These are phyloP conservation scores for Glaucopsyche alexis DNA, from an alignment of 2,888 invertebrate species.

Conservation along the genomic window DNA sequence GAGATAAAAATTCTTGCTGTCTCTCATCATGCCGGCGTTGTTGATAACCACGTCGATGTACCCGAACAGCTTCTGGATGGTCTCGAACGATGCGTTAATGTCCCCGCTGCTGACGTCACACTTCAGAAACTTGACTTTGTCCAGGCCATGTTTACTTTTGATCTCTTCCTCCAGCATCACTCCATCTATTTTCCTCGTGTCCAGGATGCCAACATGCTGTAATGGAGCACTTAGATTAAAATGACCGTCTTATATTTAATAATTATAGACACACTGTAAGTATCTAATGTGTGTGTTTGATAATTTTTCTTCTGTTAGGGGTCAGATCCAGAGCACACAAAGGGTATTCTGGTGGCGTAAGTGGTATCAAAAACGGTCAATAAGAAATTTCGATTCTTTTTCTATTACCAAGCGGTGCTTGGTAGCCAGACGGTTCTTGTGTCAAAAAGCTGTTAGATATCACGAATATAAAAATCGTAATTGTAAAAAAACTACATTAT, in stretches of 20 bases:
- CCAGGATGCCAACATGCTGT: constrained; percentile 56
- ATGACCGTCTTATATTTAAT: background rate
- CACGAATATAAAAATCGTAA: too few relatives aligned
- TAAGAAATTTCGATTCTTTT: too few relatives aligned
- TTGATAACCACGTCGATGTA: constrained; percentile 64
- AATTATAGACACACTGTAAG: too few relatives aligned
- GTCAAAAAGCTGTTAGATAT: too few relatives aligned
- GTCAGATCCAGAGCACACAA: too few relatives aligned
- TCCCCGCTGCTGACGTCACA: constrained; percentile 52
- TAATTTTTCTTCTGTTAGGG: too few relatives aligned
- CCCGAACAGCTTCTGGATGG: constrained; percentile 48
- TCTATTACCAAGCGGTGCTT: too few relatives aligned
- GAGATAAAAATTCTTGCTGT: constrained; percentile 52
- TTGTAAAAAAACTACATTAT: background rate
- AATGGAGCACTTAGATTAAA: constrained; percentile 35
- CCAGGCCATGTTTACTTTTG: constrained; percentile 46
- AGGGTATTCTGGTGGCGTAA: too few relatives aligned
- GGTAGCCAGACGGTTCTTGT: too few relatives aligned
- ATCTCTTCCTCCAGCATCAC: constrained; percentile 47
- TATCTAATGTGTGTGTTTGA: too few relatives aligned
- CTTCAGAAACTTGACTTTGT: constrained; percentile 49
- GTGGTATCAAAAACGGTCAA: too few relatives aligned
- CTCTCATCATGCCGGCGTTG: constrained; percentile 65
- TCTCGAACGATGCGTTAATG: constrained; percentile 39
- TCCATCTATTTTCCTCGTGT: constrained; percentile 47